These are phyloP conservation scores for Galemys pyrenaicus DNA, from an alignment of 2,113 vertebrate genomes.

Conservation along the genomic window DNA sequence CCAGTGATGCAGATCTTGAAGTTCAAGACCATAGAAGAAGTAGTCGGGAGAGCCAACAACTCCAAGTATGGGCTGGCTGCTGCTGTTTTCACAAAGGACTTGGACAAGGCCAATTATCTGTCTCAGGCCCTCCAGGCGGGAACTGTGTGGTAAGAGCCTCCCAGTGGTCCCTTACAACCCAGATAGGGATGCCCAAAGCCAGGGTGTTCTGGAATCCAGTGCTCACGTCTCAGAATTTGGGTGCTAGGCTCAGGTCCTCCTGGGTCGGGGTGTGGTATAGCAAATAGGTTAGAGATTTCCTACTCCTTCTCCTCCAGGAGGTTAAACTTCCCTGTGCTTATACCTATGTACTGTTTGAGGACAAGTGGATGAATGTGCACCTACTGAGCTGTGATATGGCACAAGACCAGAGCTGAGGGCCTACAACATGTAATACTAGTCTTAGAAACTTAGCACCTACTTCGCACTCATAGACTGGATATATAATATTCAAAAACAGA, in stretches of 20 bases:
- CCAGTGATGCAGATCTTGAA: conserved; percentile 99
- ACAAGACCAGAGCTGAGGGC: background rate
- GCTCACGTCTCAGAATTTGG: background rate
- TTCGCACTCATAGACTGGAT: background rate
- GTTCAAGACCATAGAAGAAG: conserved; percentile 95
- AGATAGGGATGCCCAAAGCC: background rate
- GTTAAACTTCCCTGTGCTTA: background rate
- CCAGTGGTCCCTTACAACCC: too few species aligned
- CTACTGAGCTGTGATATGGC: background rate
- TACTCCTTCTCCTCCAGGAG: background rate
- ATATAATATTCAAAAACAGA: background rate
- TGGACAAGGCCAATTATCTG: conserved; percentile 94
- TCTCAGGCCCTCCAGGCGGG: conserved; percentile 92
- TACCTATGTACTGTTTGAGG: background rate
- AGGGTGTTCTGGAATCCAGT: background rate
- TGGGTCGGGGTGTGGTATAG: background rate
- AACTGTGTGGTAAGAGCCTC: conserved; percentile 92
- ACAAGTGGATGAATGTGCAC: background rate
- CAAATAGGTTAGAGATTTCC: background rate
- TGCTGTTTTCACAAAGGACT: conserved; percentile 93
- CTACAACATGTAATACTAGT: background rate
- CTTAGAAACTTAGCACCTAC: background rate
- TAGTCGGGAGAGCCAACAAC: conserved; percentile 93
- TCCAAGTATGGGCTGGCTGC: conserved; percentile 94
- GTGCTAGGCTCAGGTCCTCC: background rate